Conservation (phyloP, 2,113 vertebrate species). For the Chaetorhynchus papuensis region DNA sequence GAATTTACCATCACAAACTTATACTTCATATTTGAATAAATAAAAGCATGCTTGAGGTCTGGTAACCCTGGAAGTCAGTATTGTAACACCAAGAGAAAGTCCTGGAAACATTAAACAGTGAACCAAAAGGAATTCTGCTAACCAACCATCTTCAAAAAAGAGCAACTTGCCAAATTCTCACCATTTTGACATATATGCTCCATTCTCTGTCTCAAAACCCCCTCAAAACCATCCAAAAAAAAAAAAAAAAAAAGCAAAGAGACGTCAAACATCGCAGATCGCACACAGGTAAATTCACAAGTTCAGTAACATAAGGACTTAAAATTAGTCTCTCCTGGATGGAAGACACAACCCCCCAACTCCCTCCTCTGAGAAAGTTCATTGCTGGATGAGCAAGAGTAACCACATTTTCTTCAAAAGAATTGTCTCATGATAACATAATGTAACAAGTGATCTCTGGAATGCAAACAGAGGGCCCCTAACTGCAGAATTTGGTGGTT, state of each 20-base stretch:
- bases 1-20: neutral
- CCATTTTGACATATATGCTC: neutral
- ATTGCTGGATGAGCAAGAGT: neutral
- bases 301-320: neutral
- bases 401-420: neutral
- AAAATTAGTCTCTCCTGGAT: neutral
- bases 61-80: neutral
- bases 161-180: neutral
- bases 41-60: neutral
- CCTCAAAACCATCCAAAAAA: neutral
- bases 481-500: neutral
- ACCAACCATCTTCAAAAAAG: neutral
- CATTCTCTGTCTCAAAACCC: neutral
- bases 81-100: neutral
- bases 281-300: neutral
- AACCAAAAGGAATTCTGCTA: neutral
- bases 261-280: neutral
- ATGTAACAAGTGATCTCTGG: neutral
- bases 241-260: neutral
- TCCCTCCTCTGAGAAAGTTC: neutral
- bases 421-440: neutral
- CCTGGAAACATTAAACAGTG: neutral
- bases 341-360: neutral
- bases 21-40: neutral
- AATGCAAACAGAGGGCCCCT: neutral